Base-by-base conservation (phyloP, 2,888 invertebrate genomes). In the Heliconius charithonia region DNA sequence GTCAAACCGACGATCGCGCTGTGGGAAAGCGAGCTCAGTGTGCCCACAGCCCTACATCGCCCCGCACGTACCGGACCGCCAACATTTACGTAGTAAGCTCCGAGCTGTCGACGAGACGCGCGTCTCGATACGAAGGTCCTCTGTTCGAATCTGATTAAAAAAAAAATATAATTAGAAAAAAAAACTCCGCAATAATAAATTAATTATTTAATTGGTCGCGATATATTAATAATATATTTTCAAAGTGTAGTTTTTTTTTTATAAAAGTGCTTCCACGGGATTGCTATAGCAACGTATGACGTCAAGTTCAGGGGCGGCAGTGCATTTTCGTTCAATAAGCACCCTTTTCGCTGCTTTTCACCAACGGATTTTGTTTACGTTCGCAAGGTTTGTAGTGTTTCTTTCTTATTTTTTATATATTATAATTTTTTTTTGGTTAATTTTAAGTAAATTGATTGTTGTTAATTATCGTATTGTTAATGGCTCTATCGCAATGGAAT, bases 71-170 rank as follows among this genome's bases (percentile, higher is more conserved):
- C 93, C 93, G 59, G 92, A 92, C 83, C 88, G 91, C 89, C 93
- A 93, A 93, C 94, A 93, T 93, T 93, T 93, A 91, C 93, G 92
- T 94, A 94, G 95, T 94, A 91, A 91, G 92, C 90, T 91, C 91
- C 89, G 92, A 90, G 88, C 92, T 89, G 90, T 88, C 90, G 92
- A 87, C 89, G 85, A 87, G 88, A 89, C 92, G 93, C 90, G 89
- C 90, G 91, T 88, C 86, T 84, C 83, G 85, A 73, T 81, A 16
- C 56, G 62, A 37, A 3, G 6, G 37, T n/a, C 71, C 74, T 71
- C 85, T 87, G 88, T 84, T 59, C 72, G 32, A 59, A 59, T 59
- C 37, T 59, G 19, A 37, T 69, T 9, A 37, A 37, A 69, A 25
- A 19, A 25, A 45, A 16, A 25, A n/a, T n/a, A 41, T 69, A 65